Base-by-base conservation (phyloP, 2,113 vertebrate species). In the Ariopsis seemanni region DNA sequence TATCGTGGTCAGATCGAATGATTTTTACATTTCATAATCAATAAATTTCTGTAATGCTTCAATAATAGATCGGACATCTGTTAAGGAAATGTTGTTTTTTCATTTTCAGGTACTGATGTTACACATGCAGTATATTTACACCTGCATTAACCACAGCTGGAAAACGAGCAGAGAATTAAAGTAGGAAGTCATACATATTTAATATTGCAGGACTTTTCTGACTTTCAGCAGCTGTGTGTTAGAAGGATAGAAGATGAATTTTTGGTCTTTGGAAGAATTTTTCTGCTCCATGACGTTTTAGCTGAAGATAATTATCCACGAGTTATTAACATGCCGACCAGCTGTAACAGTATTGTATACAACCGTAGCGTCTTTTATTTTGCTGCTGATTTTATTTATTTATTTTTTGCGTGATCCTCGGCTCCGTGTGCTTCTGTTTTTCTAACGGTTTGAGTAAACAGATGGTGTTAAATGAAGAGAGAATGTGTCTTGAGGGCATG, bases 401-500 rank as follows among this genome's bases (percentile, higher is more conserved):
- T 17, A 25, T 25, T 55, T 74, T 18, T 22, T 25, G 12, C 0
- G 5, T 77, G 63, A 57, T 85, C 60, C 25, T 79, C 75, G 22
- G 71, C 42, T 58, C 15, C 52, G 9, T 9, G 72, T 25, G 48
- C 30, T 10, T 62, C 34, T 20, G 57, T 71, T 83, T 93, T 92
- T 93, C 89, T 85, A 78, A 75, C 42, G 42, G 62, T 83, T 53
- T 20, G 30, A 82, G 55, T 82, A 55, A 78, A 50, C 71, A 58
- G 42, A 30, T 12, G 48, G 55, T 86, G 57, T 60, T 85, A 57
- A 89, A 88, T 87, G 91, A 89, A 83, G 88, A 63, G 83, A 62
- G 90, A 89, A 86, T 87, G 88, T 91, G 93, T 92, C 94, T 92
- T 85, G 60, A 27, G 80, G 91, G 91, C 89, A 91, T 90, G 88